Evolutionary conservation across 2,888 invertebrate genomes (phyloP), one percentile per base, ranked within the genome.

Genomic region (Leucophenga montana): DNA sequence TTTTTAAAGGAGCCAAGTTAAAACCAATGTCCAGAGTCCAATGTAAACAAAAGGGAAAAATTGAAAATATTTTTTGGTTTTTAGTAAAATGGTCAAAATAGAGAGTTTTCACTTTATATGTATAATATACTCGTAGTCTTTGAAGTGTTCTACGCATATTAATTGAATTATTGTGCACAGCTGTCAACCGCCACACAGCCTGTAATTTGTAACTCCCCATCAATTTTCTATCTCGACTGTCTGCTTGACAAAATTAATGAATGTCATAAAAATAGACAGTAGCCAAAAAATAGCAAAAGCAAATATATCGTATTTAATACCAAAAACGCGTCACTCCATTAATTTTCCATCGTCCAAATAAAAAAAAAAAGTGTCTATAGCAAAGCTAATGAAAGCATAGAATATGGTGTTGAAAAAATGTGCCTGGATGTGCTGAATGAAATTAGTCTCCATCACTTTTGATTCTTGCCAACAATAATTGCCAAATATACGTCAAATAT

Each of bases 321-420:
- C 18, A 8, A 33, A 27, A 75, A 72, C 78, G 75, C 79, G 80
- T 72, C 70, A 77, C 75, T 82, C 83, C 83, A 84, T 84, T 83
- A 84, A 84, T 84, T 83, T 83, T 71, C 69, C 73, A 84, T 84
- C 61, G 20, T 46, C 61, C 14, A 20, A 27, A 27, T 33, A 31
- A 44, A 62, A 33, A 4, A 22, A 50, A 71, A 31, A 64, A 65
- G 22, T 69, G 69, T 74, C 75, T 72, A 75, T 76, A 76, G 78
- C 70, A 77, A n/a, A 80, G 79, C 80, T 79, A 83, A 80, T 82
- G 73, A 78, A n/a, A n/a, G n/a, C n/a, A n/a, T n/a, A n/a, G n/a
- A n/a, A n/a, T n/a, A n/a, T n/a, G n/a, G n/a, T n/a, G n/a, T n/a
- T n/a, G n/a, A n/a, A 81, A 81, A 18, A 39, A 39, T 39, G 1